Evolutionary conservation across 2,113 vertebrate species (phyloP).

Genomic region (Trochalopteron elliotii): DNA sequence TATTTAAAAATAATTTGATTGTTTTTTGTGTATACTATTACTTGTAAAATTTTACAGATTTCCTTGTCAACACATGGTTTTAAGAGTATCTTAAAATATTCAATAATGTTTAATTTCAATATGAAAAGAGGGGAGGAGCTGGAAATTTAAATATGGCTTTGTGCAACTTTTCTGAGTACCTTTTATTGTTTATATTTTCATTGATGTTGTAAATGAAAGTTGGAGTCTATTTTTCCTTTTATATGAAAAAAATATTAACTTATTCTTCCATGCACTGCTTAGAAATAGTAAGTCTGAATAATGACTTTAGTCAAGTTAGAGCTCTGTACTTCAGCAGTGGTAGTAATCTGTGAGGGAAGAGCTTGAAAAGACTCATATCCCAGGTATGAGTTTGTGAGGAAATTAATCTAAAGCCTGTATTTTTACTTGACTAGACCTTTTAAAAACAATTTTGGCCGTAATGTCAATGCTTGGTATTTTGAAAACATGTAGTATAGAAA

Average conservation of each 20-base stretch:
- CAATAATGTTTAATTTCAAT: background rate
- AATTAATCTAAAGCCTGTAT: background rate
- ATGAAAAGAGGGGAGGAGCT: background rate
- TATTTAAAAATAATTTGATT: background rate
- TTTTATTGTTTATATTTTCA: background rate
- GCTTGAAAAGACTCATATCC: background rate
- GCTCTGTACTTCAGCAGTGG: background rate
- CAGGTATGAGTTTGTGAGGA: background rate
- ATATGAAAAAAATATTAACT: background rate
- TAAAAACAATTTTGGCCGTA: background rate
- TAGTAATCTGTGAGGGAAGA: background rate
- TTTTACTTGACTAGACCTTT: background rate
- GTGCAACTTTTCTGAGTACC: background rate
- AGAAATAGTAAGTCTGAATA: background rate
- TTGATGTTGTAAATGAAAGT: background rate
- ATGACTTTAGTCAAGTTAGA: background rate
- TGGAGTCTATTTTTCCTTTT: background rate
- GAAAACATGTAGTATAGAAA: background rate
- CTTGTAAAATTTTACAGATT: background rate
- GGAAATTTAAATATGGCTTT: background rate
- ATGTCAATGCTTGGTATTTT: background rate
- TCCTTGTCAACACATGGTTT: background rate
- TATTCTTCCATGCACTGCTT: background rate
- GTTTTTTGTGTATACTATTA: background rate
- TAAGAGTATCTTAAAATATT: background rate